phyloP scores from a whole-genome alignment of 2,113 vertebrate species.

The Galemys pyrenaicus region DNA sequence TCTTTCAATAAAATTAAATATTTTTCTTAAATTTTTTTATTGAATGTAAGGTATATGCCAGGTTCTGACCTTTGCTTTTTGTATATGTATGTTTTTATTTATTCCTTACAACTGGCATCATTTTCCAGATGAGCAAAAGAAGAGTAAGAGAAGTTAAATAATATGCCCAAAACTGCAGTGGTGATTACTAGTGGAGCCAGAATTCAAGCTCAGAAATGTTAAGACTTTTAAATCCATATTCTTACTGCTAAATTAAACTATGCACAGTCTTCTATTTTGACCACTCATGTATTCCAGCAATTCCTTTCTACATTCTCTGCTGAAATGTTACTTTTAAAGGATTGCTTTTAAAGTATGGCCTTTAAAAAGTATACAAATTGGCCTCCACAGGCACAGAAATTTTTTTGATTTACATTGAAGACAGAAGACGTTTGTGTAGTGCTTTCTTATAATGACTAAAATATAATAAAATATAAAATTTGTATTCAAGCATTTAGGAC shows the following conservation, averaged over 20 bases:
- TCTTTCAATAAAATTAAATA: not conserved
- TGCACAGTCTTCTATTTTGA: not conserved
- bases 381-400: not conserved
- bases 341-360: not conserved
- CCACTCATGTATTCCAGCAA: not conserved
- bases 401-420: not conserved
- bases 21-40: not conserved
- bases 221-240: not conserved
- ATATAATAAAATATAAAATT: not conserved
- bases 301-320: not conserved
- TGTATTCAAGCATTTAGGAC: not conserved
- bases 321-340: slow-evolving; percentile 16
- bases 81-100: not conserved
- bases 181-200: not conserved
- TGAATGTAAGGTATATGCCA: not conserved
- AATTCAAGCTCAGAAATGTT: not conserved
- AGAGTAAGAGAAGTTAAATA: not conserved
- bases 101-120: not conserved
- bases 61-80: not conserved
- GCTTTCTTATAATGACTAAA: not conserved
- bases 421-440: not conserved
- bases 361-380: not conserved
- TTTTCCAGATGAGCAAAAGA: not conserved
- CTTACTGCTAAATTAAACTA: not conserved
- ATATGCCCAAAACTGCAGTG: not conserved